Conservation (phyloP, 92 coral and sea anemone species). For the Pocillopora meandrina region DNA sequence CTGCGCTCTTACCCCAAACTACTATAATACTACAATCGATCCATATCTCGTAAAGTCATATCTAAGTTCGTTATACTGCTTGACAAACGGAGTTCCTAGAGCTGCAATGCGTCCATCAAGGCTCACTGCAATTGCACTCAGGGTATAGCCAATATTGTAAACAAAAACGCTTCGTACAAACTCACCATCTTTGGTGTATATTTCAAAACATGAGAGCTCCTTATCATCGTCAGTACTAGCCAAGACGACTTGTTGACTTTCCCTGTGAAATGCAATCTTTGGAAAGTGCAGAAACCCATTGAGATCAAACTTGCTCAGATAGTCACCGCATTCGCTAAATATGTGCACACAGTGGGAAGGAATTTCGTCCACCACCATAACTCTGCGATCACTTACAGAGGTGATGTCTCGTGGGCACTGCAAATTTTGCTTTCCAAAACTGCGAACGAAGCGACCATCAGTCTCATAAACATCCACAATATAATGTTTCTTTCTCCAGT, state of each 20-base stretch:
- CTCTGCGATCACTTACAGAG: constrained; percentile 27
- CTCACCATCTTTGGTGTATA: no score
- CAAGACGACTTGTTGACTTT: constrained; percentile 25
- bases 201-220: no score
- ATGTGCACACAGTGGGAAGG: constrained; percentile 15
- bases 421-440: constrained; percentile 5
- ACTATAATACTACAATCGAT: no score
- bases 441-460: constrained; percentile 23
- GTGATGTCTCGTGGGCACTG: constrained; percentile 5
- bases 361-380: constrained; percentile 11
- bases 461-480: constrained; percentile 30
- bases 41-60: no score
- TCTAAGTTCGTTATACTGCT: constrained; percentile 13
- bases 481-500: not conserved
- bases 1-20: no score
- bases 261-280: constrained; percentile 28
- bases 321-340: constrained; percentile 46
- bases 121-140: constrained; percentile 10
- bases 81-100: not conserved
- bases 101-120: constrained; percentile 31
- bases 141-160: not conserved
- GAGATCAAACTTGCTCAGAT: constrained; percentile 28
- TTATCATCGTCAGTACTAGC: no score
- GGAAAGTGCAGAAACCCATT: not conserved
- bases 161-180: no score